Evolutionary conservation across 2,888 invertebrate species (phyloP), one percentile per base, ranked within the genome.

Genomic region (Leptothorax acervorum): DNA sequence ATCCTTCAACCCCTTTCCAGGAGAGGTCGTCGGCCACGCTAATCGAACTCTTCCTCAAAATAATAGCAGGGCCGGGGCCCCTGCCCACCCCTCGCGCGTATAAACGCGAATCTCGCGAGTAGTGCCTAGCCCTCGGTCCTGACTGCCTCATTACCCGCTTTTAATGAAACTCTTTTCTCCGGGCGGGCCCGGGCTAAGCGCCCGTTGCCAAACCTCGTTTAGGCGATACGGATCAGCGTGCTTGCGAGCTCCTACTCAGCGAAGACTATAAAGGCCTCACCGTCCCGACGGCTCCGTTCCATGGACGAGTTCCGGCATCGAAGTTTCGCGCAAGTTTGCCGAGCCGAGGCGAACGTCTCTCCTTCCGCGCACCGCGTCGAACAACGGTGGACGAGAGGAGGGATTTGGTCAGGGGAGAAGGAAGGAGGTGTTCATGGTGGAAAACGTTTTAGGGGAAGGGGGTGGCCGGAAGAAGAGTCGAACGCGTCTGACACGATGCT

Each of bases 171-270:
- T 93, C 93, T 93, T 94, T 94, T 93, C 93, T 92, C 92, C 90
- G 86, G 88, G 87, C 85, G 83, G 86, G 89, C 88, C 87, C 86
- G 87, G 89, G 92, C 90, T 93, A 93, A 93, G 93, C 93, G 92
- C 92, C 66, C 92, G 92, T 94, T 93, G 94, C 93, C 92, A 93
- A 94, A 94, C 92, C 93, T 94, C 94, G 94, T 94, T 94, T 94
- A 92, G 91, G 90, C 92, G 94, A 94, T 94, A 94, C 92, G 93
- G 92, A 94, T 94, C 94, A 93, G 92, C 93, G 92, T 90, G 90
- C 92, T 84, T 90, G 86, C 90, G 85, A 88, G 89, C 84, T 81
- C 79, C 73, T 74, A 79, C 73, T 66, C 76, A 42, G 57, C 79
- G 78, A 88, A 87, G 81, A 74, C 82, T 84, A 78, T 84, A 85